These are phyloP conservation scores for Coturnix japonica DNA, from an alignment of 2,113 vertebrate species.

Conservation along the genomic window DNA sequence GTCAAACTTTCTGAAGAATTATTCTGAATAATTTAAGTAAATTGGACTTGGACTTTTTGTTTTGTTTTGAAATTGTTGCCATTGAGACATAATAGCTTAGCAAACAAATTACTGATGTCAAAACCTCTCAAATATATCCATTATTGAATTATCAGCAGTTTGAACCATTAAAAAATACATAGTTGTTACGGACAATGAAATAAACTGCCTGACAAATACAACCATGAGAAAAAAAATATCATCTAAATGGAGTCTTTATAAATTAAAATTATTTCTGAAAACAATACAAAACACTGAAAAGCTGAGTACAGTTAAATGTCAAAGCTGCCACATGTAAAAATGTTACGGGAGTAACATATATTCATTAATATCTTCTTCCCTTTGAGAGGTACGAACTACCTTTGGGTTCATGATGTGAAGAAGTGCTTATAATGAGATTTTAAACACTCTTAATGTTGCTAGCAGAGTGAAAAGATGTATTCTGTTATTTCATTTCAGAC, in stretches of 20 bases:
- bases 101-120: neutral
- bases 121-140: neutral
- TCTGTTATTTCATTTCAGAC: neutral
- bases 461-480: neutral
- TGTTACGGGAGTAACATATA: neutral
- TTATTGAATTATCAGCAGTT: neutral
- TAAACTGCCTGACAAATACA: neutral
- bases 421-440: neutral
- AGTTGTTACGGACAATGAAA: neutral
- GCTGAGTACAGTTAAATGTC: neutral
- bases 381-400: neutral
- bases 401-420: neutral
- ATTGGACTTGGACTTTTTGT: neutral
- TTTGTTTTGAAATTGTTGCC: neutral
- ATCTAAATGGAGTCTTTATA: neutral
- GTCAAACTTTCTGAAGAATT: conserved; percentile 36
- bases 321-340: neutral
- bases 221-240: neutral
- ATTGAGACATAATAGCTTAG: neutral
- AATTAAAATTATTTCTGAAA: neutral
- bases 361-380: neutral
- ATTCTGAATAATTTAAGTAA: conserved; percentile 21
- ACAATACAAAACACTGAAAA: neutral
- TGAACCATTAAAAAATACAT: neutral
- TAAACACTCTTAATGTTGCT: neutral